Percentiles rank a stretch among this genome's conserved stretches.
Evolutionary conservation across 2,113 vertebrate species (phyloP).

Genomic region (Phrynosoma platyrhinos): DNA sequence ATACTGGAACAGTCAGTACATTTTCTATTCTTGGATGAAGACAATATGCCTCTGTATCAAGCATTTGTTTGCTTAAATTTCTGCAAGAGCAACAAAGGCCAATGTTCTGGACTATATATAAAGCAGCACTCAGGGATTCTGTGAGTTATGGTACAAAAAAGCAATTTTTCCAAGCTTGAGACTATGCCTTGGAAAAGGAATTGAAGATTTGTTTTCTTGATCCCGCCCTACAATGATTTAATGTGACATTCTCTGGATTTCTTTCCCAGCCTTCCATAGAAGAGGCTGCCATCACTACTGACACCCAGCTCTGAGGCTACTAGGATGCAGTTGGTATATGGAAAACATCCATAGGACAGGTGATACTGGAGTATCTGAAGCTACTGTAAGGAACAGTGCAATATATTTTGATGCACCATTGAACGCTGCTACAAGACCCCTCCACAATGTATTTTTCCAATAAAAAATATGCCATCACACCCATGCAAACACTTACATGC

Average conservation of each 20-base stretch:
- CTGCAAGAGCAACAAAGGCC: not conserved
- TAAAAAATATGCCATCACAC: conserved; percentile 23
- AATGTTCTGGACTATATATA: not conserved
- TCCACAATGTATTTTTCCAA: conserved; percentile 8
- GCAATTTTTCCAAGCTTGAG: too few relatives aligned
- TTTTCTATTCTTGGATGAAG: not conserved
- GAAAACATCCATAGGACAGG: not conserved
- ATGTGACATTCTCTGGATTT: fast-evolving
- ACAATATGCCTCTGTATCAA: not conserved
- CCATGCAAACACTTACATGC: not conserved
- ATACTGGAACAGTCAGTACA: not conserved
- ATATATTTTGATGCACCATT: conserved; percentile 38
- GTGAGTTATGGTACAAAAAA: too few relatives aligned
- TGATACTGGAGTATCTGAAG: not conserved
- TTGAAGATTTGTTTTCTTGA: fast-evolving
- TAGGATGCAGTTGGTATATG: too few relatives aligned
- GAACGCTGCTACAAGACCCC: conserved; percentile 50
- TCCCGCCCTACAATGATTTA: fast-evolving
- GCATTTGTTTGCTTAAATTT: not conserved
- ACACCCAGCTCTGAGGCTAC: too few relatives aligned
- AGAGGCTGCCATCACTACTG: too few relatives aligned
- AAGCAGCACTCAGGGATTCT: not conserved
- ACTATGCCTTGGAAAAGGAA: not conserved
- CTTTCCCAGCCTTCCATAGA: too few relatives aligned
- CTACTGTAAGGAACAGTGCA: not conserved